phyloP scores from a whole-genome alignment of 2,888 invertebrate species.

The Chymomyza fuscimana region DNA sequence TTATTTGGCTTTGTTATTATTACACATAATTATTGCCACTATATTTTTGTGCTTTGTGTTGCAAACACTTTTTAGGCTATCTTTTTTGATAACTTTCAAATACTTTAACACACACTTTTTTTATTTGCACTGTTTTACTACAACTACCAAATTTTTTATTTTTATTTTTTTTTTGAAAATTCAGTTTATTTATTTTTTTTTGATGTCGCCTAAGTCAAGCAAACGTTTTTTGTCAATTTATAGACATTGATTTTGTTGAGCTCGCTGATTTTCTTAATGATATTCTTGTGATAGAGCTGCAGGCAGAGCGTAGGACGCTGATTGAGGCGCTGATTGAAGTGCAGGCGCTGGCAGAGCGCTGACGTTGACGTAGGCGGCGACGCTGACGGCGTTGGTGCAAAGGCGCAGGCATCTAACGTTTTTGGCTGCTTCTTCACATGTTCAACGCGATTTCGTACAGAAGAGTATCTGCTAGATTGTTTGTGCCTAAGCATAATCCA shows the following conservation, averaged over 20 bases:
- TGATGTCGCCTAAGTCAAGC: constrained; percentile 48
- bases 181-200: constrained; percentile 4
- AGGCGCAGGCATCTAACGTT: constrained; percentile 41
- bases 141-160: constrained; percentile 23
- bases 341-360: constrained; percentile 41
- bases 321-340: constrained; percentile 60
- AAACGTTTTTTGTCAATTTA: constrained; percentile 57
- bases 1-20: neutral
- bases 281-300: constrained; percentile 71
- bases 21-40: neutral
- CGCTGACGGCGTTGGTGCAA: constrained; percentile 17
- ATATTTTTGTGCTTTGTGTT: constrained; percentile 9
- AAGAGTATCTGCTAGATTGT: constrained; percentile 40
- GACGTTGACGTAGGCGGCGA: constrained; percentile 5
- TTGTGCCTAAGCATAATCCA: constrained; percentile 76
- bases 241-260: constrained; percentile 50
- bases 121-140: constrained; percentile 4
- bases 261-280: constrained; percentile 59
- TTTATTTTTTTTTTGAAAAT: constrained; percentile 15
- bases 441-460: constrained; percentile 47
- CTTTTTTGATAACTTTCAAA: neutral
- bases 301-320: constrained; percentile 62
- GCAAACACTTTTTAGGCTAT: neutral
- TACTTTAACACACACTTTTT: neutral
- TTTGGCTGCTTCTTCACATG: constrained; percentile 60